Conservation (phyloP, 2,797 vertebrate genomes). For the Australoheros facetus region DNA sequence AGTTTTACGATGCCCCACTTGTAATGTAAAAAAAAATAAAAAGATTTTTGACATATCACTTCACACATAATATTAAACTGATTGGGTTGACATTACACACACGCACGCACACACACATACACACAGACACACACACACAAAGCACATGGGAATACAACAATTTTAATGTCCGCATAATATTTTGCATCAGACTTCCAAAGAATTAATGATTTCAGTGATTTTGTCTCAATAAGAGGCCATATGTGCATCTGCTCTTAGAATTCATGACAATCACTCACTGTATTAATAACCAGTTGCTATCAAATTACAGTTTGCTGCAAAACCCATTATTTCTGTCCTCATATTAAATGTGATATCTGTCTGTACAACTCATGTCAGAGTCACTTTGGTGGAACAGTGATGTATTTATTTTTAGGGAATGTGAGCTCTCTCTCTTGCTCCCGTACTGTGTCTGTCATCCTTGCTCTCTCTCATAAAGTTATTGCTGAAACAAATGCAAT, state of each 20-base stretch:
- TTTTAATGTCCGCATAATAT: not conserved
- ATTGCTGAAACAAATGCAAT: constrained; percentile 78
- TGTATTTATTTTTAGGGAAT: constrained; percentile 74
- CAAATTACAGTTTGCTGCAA: constrained; percentile 69
- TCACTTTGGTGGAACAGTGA: constrained; percentile 70
- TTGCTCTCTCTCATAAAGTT: constrained; percentile 58
- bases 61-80: constrained; percentile 14
- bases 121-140: no score
- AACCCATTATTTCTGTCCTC: constrained; percentile 69
- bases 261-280: constrained; percentile 26
- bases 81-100: constrained; percentile 1
- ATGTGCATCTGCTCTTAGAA: constrained; percentile 42
- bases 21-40: constrained; percentile 16
- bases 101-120: no score
- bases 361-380: constrained; percentile 71
- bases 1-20: constrained; percentile 2
- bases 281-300: constrained; percentile 64
- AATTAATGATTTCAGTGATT: constrained; percentile 27
- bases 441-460: constrained; percentile 49
- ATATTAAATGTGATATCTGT: constrained; percentile 71
- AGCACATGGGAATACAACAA: not conserved
- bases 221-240: constrained; percentile 19
- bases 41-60: constrained; percentile 10
- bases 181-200: constrained; percentile 25
- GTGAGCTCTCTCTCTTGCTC: constrained; percentile 27